Evolutionary conservation across 30 jellyfish, hydroid and myxozoan genomes (phyloP).

Genomic region (Aurelia coerulea): DNA sequence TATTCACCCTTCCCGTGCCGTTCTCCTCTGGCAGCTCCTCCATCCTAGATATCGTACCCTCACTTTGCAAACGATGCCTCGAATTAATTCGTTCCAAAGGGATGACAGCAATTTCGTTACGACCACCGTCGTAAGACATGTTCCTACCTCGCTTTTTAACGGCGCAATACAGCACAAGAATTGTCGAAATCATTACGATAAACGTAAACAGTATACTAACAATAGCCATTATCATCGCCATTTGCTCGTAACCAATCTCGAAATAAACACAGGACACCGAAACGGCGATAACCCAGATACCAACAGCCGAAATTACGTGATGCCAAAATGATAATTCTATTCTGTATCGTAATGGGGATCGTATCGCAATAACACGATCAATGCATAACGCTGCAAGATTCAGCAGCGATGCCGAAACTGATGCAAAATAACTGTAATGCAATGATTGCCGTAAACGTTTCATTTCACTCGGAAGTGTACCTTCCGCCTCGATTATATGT

Average conservation of each 20-base stretch:
- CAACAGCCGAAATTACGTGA: slow-evolving; percentile 21
- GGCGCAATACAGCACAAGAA: slow-evolving; percentile 23
- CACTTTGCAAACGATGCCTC: neutral
- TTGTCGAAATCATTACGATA: slow-evolving; percentile 29
- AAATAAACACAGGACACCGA: slow-evolving; percentile 38
- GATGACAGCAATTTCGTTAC: neutral
- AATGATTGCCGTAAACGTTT: slow-evolving; percentile 37
- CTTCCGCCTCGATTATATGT: slow-evolving; percentile 44
- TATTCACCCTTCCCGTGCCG: neutral
- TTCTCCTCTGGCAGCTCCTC: no score
- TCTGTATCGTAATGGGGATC: slow-evolving; percentile 49
- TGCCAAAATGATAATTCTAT: slow-evolving; percentile 39
- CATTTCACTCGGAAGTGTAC: slow-evolving; percentile 12
- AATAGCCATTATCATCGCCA: slow-evolving; percentile 50
- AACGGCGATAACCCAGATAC: slow-evolving; percentile 33
- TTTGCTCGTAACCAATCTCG: slow-evolving; percentile 23
- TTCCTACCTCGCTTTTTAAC: slow-evolving; percentile 17
- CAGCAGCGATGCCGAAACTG: slow-evolving; percentile 64
- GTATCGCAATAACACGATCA: slow-evolving; percentile 56
- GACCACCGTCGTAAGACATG: slow-evolving; percentile 13
- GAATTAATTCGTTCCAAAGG: neutral
- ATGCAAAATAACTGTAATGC: slow-evolving; percentile 41
- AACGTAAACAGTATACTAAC: slow-evolving; percentile 42
- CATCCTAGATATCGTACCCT: neutral
- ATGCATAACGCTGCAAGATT: slow-evolving; percentile 60